Percentiles rank a stretch among this genome's conserved stretches.
phyloP scores from a whole-genome alignment of 2,888 invertebrate genomes.

The Cerastis leucographa region DNA sequence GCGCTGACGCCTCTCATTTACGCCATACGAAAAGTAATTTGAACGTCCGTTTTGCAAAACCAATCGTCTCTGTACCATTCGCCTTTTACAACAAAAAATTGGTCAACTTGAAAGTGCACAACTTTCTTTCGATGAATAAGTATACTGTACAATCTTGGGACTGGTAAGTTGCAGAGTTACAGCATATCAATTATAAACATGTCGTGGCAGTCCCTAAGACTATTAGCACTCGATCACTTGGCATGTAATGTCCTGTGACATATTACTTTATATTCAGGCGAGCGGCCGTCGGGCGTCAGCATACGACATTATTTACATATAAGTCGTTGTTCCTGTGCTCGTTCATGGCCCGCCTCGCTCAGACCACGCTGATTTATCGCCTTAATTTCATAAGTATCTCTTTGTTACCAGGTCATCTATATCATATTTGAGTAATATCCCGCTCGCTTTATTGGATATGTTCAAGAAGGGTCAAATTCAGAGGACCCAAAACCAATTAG shows the following conservation, averaged over 20 bases:
- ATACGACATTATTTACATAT: constrained; percentile 88
- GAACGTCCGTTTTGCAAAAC: constrained; percentile 81
- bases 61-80: constrained; percentile 63
- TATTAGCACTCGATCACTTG: constrained; percentile 79
- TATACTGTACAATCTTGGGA: constrained; percentile 8
- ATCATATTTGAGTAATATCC: constrained; percentile 84
- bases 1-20: constrained; percentile 82
- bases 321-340: constrained; percentile 87
- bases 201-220: constrained; percentile 66
- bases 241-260: constrained; percentile 80
- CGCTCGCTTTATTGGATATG: constrained; percentile 79
- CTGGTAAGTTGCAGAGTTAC: constrained; percentile 21
- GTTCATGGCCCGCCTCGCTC: constrained; percentile 84
- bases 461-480: constrained; percentile 75
- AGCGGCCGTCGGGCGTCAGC: constrained; percentile 78
- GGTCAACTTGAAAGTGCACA: constrained; percentile 40
- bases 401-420: constrained; percentile 87
- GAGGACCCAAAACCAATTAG: constrained; percentile 73
- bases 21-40: constrained; percentile 81
- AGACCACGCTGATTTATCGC: constrained; percentile 87
- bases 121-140: constrained; percentile 44
- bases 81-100: constrained; percentile 54
- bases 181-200: constrained; percentile 62
- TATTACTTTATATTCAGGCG: constrained; percentile 86
- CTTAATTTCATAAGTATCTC: constrained; percentile 90